Conservation (phyloP, 2,888 invertebrate species). For the Drosophila imparisetae region DNA sequence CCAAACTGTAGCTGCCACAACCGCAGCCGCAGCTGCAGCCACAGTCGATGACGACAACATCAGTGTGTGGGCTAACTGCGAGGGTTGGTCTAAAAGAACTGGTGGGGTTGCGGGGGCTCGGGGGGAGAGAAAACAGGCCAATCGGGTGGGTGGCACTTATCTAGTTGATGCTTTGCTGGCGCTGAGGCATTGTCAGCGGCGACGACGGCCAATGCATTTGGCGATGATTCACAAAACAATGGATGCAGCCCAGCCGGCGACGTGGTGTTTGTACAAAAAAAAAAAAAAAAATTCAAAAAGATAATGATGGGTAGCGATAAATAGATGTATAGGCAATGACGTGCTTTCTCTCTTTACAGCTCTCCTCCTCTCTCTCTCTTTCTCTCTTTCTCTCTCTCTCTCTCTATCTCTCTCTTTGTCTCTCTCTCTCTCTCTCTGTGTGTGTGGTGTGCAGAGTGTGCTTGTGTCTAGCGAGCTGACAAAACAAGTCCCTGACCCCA, state of each 20-base stretch:
- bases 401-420: background rate
- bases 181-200: conserved; percentile 56
- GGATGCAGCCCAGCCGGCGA: conserved; percentile 59
- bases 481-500: conserved; percentile 80
- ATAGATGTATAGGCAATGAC: conserved; percentile 60
- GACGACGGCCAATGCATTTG: conserved; percentile 63
- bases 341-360: conserved; percentile 9
- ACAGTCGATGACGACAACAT: conserved; percentile 31
- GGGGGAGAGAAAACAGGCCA: background rate
- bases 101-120: background rate
- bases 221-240: conserved; percentile 73
- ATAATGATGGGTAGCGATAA: conserved; percentile 59
- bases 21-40: conserved; percentile 15
- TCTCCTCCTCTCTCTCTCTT: background rate
- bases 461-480: conserved; percentile 52
- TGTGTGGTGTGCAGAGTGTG: conserved; percentile 19
- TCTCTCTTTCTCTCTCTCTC: too few species aligned
- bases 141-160: conserved; percentile 49
- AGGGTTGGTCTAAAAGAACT: conserved; percentile 3
- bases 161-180: conserved; percentile 35
- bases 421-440: background rate
- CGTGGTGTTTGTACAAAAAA: background rate
- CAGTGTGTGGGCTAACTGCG: conserved; percentile 15
- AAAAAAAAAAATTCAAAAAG: conserved; percentile 13
- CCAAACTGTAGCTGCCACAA: conserved; percentile 29